phyloP scores from a whole-genome alignment of 2,797 vertebrate genomes.

The Knipowitschia caucasica region DNA sequence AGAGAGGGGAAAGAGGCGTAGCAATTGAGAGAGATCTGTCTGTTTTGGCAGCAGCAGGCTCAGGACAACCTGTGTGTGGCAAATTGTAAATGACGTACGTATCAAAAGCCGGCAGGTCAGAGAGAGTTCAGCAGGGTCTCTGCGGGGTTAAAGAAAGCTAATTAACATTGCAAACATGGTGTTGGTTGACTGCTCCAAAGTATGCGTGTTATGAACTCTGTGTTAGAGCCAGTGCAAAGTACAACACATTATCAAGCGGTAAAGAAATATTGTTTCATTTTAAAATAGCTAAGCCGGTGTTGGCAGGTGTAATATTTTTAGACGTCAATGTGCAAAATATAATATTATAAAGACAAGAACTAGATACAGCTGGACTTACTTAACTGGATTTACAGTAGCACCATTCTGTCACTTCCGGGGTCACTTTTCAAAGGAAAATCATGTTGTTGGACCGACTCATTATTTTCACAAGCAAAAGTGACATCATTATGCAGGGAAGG shows the following conservation, averaged over 20 bases:
- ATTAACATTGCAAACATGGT: conserved; percentile 31
- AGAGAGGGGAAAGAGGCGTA: conserved; percentile 31
- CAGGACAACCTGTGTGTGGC: conserved; percentile 55
- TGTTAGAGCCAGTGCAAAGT: background rate
- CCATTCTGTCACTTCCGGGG: no score
- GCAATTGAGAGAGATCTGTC: conserved; percentile 38
- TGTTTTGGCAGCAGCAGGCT: conserved; percentile 52
- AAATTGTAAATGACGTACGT: conserved; percentile 75
- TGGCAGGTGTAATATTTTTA: background rate
- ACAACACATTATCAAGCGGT: background rate
- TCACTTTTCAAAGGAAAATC: no score
- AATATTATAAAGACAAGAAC: no score
- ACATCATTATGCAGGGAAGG: no score
- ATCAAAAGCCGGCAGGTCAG: conserved; percentile 65
- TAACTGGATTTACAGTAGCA: no score
- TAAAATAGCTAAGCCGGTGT: background rate
- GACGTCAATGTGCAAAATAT: background rate
- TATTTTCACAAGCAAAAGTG: no score
- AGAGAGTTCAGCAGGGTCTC: conserved; percentile 61
- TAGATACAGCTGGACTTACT: no score
- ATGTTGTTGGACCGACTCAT: no score
- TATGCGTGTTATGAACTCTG: conserved; percentile 3
- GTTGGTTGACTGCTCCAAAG: conserved; percentile 18
- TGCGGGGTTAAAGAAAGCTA: conserved; percentile 44
- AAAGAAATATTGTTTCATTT: background rate